These are phyloP conservation scores for Darevskia mixta DNA, from an alignment of 2,797 vertebrate genomes.

Conservation along the genomic window DNA sequence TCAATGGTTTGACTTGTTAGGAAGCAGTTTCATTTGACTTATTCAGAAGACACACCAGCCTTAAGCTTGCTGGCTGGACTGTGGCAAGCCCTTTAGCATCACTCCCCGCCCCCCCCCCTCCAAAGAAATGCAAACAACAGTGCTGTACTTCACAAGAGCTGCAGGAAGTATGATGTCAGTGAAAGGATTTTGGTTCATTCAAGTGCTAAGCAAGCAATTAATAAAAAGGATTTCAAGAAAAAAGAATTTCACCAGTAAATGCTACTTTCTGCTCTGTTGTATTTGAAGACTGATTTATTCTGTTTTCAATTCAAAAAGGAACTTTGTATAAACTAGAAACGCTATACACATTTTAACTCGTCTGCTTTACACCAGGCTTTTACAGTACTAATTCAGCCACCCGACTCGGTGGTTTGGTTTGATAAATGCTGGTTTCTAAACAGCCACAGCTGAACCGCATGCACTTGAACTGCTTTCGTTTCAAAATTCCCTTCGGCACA, in stretches of 20 bases:
- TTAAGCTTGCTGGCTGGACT: neutral
- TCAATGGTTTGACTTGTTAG: neutral
- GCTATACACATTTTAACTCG: neutral
- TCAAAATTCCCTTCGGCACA: neutral
- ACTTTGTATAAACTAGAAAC: neutral
- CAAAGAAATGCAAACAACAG: neutral
- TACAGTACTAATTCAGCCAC: neutral
- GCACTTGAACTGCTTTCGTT: neutral
- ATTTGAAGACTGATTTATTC: neutral
- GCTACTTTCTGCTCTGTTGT: neutral
- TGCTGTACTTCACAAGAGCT: neutral
- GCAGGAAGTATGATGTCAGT: neutral
- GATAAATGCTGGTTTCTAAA: conserved; percentile 9
- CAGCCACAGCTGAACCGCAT: no score
- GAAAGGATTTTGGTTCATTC: neutral
- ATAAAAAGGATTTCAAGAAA: neutral
- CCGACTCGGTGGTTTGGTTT: neutral
- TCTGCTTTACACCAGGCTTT: neutral
- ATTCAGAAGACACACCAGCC: neutral
- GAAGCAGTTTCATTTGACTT: neutral
- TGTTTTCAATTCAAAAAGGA: neutral
- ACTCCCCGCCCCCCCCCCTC: neutral
- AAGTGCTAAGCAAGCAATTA: neutral
- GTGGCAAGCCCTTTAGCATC: neutral
- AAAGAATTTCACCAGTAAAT: neutral